Conservation (phyloP, 2,888 invertebrate species). For the Oxytorus armatus region DNA sequence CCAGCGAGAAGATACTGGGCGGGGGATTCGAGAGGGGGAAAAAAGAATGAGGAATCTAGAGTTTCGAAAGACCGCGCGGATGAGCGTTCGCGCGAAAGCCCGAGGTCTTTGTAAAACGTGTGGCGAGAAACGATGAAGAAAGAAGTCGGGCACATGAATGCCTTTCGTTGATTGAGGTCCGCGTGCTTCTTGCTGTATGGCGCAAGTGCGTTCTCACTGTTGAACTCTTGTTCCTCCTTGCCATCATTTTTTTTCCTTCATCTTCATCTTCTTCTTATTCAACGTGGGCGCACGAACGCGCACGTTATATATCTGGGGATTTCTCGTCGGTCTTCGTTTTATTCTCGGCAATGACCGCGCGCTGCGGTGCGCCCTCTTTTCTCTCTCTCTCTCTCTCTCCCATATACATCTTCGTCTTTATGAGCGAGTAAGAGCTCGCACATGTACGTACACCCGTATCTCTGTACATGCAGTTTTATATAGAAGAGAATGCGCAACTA, state of each 20-base stretch:
- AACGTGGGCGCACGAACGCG: slow-evolving; percentile 42
- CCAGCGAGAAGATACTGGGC: slow-evolving; percentile 54
- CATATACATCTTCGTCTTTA: slow-evolving; percentile 57
- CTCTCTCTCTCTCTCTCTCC: slow-evolving; percentile 69
- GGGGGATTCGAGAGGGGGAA: slow-evolving; percentile 55
- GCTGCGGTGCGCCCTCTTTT: slow-evolving; percentile 64
- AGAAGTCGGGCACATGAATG: slow-evolving; percentile 77
- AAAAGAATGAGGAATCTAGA: slow-evolving; percentile 42
- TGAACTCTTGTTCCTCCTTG: slow-evolving; percentile 49
- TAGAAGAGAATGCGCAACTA: slow-evolving; percentile 53
- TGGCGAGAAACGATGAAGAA: slow-evolving; percentile 67
- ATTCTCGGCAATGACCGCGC: slow-evolving; percentile 25
- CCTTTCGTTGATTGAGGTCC: slow-evolving; percentile 82
- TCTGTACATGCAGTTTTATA: not conserved
- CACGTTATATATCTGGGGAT: slow-evolving; percentile 21
- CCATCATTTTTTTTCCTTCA: not conserved
- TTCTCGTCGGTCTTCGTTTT: slow-evolving; percentile 48
- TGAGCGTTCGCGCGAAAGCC: slow-evolving; percentile 68
- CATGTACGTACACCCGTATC: slow-evolving; percentile 16
- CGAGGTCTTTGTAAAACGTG: slow-evolving; percentile 67
- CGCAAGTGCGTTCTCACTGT: slow-evolving; percentile 67
- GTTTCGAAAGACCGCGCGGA: slow-evolving; percentile 58
- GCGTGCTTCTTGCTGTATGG: slow-evolving; percentile 68
- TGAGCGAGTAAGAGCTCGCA: slow-evolving; percentile 34
- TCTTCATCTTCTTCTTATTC: slow-evolving; percentile 9